These are phyloP conservation scores for Hirtodrosophila histrioides DNA, from an alignment of 2,888 invertebrate species.

Conservation along the genomic window DNA sequence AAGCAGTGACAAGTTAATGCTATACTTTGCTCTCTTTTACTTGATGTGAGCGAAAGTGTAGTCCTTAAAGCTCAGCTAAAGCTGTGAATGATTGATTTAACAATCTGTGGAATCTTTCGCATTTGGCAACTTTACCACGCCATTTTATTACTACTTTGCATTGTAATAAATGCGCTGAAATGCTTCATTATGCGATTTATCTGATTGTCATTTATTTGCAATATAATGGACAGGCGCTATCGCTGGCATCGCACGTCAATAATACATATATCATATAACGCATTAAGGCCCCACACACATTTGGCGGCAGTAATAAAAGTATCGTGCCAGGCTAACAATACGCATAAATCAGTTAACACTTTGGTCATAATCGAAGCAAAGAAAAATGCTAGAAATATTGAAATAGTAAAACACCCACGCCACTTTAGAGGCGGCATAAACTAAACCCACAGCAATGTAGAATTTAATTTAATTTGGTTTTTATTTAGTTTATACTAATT, in stretches of 20 bases:
- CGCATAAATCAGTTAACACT: slow-evolving; percentile 70
- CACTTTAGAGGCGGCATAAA: slow-evolving; percentile 7
- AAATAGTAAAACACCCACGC: slow-evolving; percentile 12
- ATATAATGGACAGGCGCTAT: slow-evolving; percentile 24
- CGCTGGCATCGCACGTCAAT: slow-evolving; percentile 27
- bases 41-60: no score
- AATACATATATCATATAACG: slow-evolving; percentile 38
- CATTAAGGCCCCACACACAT: slow-evolving; percentile 20
- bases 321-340: slow-evolving; percentile 49
- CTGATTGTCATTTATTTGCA: slow-evolving; percentile 48
- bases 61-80: slow-evolving; percentile 4
- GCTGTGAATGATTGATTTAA: not conserved
- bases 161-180: slow-evolving; percentile 37
- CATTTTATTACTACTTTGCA: slow-evolving; percentile 13
- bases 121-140: slow-evolving; percentile 27
- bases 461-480: slow-evolving; percentile 20
- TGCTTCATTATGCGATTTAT: slow-evolving; percentile 40
- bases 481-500: slow-evolving; percentile 32
- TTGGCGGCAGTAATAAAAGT: slow-evolving; percentile 29
- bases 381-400: slow-evolving; percentile 4
- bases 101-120: slow-evolving; percentile 2
- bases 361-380: slow-evolving; percentile 38
- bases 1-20: no score
- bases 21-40: no score
- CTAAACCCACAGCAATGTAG: not conserved